Evolutionary conservation across 2,888 invertebrate species (phyloP).

Genomic region (Scotopteryx bipunctaria): DNA sequence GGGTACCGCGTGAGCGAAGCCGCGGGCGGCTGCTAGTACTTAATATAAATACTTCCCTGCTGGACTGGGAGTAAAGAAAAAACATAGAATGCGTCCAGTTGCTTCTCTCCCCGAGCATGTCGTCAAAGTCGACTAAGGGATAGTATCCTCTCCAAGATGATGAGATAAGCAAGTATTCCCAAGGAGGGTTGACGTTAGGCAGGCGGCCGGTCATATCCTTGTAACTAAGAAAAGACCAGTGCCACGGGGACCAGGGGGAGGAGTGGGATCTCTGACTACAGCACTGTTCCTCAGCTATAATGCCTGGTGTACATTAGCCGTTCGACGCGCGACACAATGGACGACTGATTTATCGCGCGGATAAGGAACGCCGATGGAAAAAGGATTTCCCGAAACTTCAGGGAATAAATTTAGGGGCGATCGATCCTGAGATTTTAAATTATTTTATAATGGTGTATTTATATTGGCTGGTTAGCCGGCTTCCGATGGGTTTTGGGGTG

Average conservation of each 20-base stretch:
- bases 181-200: too few species aligned
- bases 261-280: slow-evolving; percentile 20
- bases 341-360: slow-evolving; percentile 67
- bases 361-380: slow-evolving; percentile 64
- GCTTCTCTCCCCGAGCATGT: too few species aligned
- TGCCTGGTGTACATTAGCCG: slow-evolving; percentile 65
- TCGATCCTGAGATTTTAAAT: slow-evolving; percentile 50
- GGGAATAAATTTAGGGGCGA: slow-evolving; percentile 58
- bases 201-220: too few species aligned
- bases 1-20: too few species aligned
- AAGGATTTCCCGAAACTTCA: slow-evolving; percentile 64
- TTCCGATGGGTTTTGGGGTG: slow-evolving; percentile 4
- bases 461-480: slow-evolving; percentile 10
- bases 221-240: not conserved
- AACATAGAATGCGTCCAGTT: too few species aligned
- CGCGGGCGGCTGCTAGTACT: too few species aligned
- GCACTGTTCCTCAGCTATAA: slow-evolving; percentile 41
- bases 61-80: too few species aligned
- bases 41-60: too few species aligned
- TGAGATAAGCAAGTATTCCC: too few species aligned
- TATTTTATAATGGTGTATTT: slow-evolving; percentile 26
- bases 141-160: too few species aligned
- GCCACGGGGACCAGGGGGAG: not conserved
- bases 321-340: slow-evolving; percentile 61
- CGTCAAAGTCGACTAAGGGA: too few species aligned